Evolutionary conservation across 2,797 vertebrate species (phyloP).

Genomic region (Pseudocheirus occidentalis): DNA sequence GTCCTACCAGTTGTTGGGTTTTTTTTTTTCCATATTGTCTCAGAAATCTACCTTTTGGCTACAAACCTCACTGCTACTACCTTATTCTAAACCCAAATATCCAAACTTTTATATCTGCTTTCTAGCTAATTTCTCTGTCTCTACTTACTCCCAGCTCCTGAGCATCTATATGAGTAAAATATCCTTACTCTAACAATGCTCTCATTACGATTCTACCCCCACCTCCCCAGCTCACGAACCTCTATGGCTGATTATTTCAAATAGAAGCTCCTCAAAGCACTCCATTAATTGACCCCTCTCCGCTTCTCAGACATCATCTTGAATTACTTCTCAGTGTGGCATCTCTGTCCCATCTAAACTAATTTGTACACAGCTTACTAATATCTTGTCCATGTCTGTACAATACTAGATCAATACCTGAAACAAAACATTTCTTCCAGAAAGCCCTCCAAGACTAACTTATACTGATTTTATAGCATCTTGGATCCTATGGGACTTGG

Average conservation of each 20-base stretch:
- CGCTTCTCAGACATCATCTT: not conserved
- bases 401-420: not conserved
- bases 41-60: not conserved
- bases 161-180: not conserved
- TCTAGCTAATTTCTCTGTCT: not conserved
- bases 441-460: not conserved
- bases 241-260: not conserved
- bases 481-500: not conserved
- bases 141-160: not conserved
- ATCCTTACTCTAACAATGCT: not conserved
- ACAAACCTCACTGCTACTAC: not conserved
- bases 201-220: not conserved
- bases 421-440: not conserved
- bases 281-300: not conserved
- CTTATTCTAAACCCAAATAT: not conserved
- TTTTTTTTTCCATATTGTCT: not conserved
- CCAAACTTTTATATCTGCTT: not conserved
- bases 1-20: not conserved
- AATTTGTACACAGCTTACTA: slow-evolving; percentile 1
- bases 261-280: not conserved
- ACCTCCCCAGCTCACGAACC: not conserved
- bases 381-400: not conserved
- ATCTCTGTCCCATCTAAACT: not conserved
- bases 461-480: not conserved
- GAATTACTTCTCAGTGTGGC: not conserved